Base-by-base conservation (phyloP, 2,797 vertebrate genomes). In the Oryzias dopingdopingensis region DNA sequence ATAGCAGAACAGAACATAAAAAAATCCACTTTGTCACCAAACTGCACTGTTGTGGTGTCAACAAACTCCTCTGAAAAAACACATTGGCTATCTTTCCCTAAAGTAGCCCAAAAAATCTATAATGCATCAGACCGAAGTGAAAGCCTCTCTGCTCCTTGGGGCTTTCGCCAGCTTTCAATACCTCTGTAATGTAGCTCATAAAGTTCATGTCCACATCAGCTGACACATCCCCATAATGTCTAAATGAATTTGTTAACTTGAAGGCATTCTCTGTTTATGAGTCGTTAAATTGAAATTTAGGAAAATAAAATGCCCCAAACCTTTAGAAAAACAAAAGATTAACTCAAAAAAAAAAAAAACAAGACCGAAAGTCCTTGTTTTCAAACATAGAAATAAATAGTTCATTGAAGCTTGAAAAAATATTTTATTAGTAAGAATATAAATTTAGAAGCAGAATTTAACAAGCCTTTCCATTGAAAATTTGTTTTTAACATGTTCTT, bases 161-260 rank as follows among this genome's bases (percentile, higher is more conserved):
- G 66, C 57, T 55, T 69, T 65, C 42, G 58, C 23, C 20, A 55
- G 42, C 69, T 12, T 79, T 56, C 59, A 55, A 43, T 61, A 65
- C 24, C 40, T 44, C 48, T 22, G 65, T 67, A 59, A 67, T 61
- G 63, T 65, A 68, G 56, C 59, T 80, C 69, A 70, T 72, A 70
- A 75, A 66, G 53, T 67, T 57, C 53, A 52, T 18, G 68, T 61
- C 61, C 62, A 29, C 6, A 14, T 59, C 45, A 48, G 42, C 65
- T 52, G 52, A 57, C 71, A 61, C 0, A 8, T 12, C 56, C 59
- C n/a, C 40, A 49, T 47, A 48, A 51, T 46, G 53, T 76, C 73
- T 68, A 53, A 67, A 57, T 59, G 42, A 23, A 49, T 14, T 48
- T 14, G 32, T 13, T 14, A 47, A 22, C 14, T 22, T 14, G 5